Evolutionary conservation across 2,113 vertebrate species (phyloP).

Genomic region (Otocyon megalotis): DNA sequence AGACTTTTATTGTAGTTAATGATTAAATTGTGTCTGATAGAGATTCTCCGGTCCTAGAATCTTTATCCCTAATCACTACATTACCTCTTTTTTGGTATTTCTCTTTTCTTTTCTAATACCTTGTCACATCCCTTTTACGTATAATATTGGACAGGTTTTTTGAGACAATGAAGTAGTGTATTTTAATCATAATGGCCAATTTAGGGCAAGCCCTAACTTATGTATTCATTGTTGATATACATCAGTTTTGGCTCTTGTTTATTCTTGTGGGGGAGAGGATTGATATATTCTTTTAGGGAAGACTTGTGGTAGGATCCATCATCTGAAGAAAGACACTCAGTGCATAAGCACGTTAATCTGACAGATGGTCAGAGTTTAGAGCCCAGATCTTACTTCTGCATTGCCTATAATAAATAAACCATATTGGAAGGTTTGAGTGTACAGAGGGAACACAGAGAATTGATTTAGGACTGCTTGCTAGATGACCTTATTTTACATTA

Average conservation of each 20-base stretch:
- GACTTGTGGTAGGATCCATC: neutral
- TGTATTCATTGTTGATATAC: neutral
- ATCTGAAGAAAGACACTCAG: constrained; percentile 34
- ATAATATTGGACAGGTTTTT: neutral
- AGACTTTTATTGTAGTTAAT: neutral
- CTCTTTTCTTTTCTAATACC: neutral
- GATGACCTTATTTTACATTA: constrained; percentile 70
- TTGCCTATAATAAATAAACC: constrained; percentile 68
- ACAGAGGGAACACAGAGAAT: constrained; percentile 44
- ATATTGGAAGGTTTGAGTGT: constrained; percentile 63
- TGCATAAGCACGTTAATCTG: constrained; percentile 18
- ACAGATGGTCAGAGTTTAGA: constrained; percentile 64
- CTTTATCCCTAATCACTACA: neutral
- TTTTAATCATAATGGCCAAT: neutral
- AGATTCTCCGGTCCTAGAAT: neutral
- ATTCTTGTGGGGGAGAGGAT: neutral
- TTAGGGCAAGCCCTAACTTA: neutral
- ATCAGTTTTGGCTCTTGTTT: neutral
- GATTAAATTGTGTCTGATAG: neutral
- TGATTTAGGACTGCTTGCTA: constrained; percentile 71
- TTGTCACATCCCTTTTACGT: neutral
- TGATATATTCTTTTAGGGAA: constrained; percentile 37
- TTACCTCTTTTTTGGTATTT: neutral
- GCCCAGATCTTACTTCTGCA: constrained; percentile 22
- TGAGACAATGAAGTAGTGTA: neutral